Conservation (phyloP, 2,797 vertebrate genomes). For the Eulemur mongoz region DNA sequence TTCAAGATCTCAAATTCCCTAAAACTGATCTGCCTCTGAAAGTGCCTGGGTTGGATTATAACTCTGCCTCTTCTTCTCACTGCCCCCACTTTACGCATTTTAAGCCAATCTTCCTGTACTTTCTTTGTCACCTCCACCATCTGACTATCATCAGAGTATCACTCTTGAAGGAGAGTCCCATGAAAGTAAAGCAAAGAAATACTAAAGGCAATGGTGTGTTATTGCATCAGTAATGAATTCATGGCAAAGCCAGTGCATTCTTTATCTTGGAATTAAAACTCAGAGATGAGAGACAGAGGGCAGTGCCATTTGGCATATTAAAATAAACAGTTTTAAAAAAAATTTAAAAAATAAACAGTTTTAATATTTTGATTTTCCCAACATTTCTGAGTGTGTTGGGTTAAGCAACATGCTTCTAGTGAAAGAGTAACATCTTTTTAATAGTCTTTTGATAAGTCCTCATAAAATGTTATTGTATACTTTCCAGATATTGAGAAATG, state of each 20-base stretch:
- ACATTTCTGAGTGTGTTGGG: neutral
- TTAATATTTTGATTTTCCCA: neutral
- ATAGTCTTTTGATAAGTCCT: neutral
- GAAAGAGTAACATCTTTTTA: neutral
- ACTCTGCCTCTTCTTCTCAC: neutral
- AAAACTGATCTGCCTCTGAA: neutral
- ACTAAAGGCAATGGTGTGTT: accelerated
- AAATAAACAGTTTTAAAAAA: neutral
- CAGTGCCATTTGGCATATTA: neutral
- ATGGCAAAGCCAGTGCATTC: neutral
- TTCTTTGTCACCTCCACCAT: neutral
- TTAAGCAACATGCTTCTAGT: neutral
- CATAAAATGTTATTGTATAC: neutral
- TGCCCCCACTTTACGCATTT: neutral
- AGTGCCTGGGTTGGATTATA: neutral
- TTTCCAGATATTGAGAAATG: constrained; percentile 23
- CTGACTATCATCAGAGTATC: accelerated
- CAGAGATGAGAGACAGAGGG: neutral
- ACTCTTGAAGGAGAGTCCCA: neutral
- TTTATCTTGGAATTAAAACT: neutral
- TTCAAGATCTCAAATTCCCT: neutral
- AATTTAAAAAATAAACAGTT: constrained; percentile 1
- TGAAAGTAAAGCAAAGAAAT: neutral
- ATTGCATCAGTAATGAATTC: neutral
- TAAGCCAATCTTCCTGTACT: neutral